A percentile compares a stretch with the other conserved stretches of the same genome.
phyloP scores from a whole-genome alignment of 1,140 invertebrate genomes.

The Laodelphax striatellus region DNA sequence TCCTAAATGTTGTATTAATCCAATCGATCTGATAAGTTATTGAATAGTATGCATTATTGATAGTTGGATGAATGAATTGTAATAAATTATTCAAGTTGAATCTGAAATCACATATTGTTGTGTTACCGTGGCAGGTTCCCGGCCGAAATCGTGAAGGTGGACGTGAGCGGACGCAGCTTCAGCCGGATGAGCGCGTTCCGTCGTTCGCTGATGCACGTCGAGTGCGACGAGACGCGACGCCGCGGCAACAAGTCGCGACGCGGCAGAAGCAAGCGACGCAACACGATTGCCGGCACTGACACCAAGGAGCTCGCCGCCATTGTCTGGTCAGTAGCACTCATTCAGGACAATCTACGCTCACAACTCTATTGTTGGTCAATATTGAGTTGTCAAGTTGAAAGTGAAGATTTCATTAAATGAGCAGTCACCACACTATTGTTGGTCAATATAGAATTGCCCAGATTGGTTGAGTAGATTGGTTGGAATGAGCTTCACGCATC shows the following conservation, averaged over 20 bases:
- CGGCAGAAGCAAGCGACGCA: slow-evolving; percentile 68
- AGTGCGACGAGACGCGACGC: slow-evolving; percentile 31
- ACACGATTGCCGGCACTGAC: slow-evolving; percentile 80
- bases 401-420: not conserved
- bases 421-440: too few relatives aligned
- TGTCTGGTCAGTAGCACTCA: slow-evolving; percentile 22
- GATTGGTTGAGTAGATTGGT: too few relatives aligned
- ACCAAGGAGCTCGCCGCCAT: slow-evolving; percentile 57
- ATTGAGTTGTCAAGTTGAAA: not conserved
- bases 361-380: not conserved
- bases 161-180: slow-evolving; percentile 74
- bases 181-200: slow-evolving; percentile 72
- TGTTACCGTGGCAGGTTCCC: slow-evolving; percentile 55
- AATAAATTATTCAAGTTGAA: too few relatives aligned
- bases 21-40: too few relatives aligned
- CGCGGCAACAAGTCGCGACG: slow-evolving; percentile 58
- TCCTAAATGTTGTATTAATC: too few relatives aligned
- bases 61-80: too few relatives aligned
- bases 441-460: too few relatives aligned
- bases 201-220: slow-evolving; percentile 54
- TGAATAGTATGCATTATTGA: too few relatives aligned
- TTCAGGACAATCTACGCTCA: too few relatives aligned
- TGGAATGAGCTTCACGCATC: too few relatives aligned
- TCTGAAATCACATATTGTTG: too few relatives aligned
- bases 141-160: slow-evolving; percentile 73